Percentiles rank a stretch among this genome's conserved stretches.
Evolutionary conservation across 2,888 invertebrate species (phyloP).

Genomic region (Saturnia japonica): DNA sequence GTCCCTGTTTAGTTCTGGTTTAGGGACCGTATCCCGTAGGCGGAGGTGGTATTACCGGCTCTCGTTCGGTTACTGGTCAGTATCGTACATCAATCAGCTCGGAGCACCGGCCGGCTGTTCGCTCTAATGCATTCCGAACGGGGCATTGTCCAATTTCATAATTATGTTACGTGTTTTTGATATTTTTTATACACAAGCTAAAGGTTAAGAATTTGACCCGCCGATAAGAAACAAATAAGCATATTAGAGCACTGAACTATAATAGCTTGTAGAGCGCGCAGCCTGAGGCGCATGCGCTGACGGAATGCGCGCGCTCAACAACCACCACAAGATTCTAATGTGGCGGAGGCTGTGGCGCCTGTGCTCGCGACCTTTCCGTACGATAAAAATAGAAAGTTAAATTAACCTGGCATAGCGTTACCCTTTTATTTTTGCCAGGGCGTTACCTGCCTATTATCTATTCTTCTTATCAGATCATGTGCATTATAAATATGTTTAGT

Average conservation of each 20-base stretch:
- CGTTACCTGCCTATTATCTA: conserved; percentile 55
- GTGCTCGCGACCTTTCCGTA: conserved; percentile 72
- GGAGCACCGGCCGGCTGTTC: conserved; percentile 56
- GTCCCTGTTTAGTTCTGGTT: conserved; percentile 55
- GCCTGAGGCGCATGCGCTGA: conserved; percentile 71
- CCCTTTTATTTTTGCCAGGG: conserved; percentile 76
- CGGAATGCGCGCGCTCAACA: conserved; percentile 73
- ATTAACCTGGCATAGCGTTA: conserved; percentile 62
- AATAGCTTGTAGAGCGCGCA: conserved; percentile 58
- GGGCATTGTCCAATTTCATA: conserved; percentile 63
- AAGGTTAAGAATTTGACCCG: conserved; percentile 21
- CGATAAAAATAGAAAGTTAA: conserved; percentile 81
- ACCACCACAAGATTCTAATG: conserved; percentile 54
- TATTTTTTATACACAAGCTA: conserved; percentile 19
- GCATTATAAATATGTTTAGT: conserved; percentile 46
- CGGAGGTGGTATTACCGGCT: conserved; percentile 50
- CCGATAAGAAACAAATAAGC: conserved; percentile 56
- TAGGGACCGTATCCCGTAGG: conserved; percentile 43
- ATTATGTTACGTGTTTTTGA: conserved; percentile 27
- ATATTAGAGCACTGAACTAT: conserved; percentile 34
- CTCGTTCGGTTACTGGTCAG: conserved; percentile 48
- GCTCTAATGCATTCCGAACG: conserved; percentile 66
- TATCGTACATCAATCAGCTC: conserved; percentile 62
- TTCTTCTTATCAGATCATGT: conserved; percentile 52
- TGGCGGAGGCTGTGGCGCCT: conserved; percentile 69